These are phyloP conservation scores for Nephrotoma flavescens DNA, from an alignment of 2,888 invertebrate species.

Conservation along the genomic window DNA sequence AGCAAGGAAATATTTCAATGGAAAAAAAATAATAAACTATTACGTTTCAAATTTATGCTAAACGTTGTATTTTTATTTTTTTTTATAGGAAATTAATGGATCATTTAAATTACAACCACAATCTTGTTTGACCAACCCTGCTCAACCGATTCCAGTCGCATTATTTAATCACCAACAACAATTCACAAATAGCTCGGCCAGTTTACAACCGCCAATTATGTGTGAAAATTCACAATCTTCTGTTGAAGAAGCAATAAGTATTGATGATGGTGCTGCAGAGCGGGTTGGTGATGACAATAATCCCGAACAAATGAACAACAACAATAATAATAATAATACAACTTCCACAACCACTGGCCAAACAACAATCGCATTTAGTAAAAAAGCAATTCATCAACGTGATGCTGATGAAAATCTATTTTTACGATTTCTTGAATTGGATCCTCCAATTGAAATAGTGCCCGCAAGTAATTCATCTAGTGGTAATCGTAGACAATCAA, in stretches of 20 bases:
- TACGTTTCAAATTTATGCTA: background rate
- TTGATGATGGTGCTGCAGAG: slow-evolving; percentile 21
- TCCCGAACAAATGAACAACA: slow-evolving; percentile 11
- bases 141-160: slow-evolving; percentile 13
- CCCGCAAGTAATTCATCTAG: slow-evolving; percentile 36
- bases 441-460: slow-evolving; percentile 48
- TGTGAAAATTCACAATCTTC: slow-evolving; percentile 34
- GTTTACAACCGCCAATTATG: slow-evolving; percentile 18
- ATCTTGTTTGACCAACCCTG: slow-evolving; percentile 39
- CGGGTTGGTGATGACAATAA: slow-evolving; percentile 5
- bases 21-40: background rate
- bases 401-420: slow-evolving; percentile 62
- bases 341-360: slow-evolving; percentile 11
- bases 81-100: slow-evolving; percentile 35
- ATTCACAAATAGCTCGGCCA: background rate
- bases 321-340: background rate
- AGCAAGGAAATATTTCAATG: background rate
- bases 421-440: slow-evolving; percentile 62
- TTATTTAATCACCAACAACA: slow-evolving; percentile 2
- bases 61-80: background rate
- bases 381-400: slow-evolving; percentile 41
- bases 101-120: slow-evolving; percentile 61
- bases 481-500: slow-evolving; percentile 22
- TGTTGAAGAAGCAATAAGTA: slow-evolving; percentile 25
- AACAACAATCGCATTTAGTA: slow-evolving; percentile 31